These are phyloP conservation scores for Avahi laniger DNA, from an alignment of 2,797 vertebrate genomes.

Conservation along the genomic window DNA sequence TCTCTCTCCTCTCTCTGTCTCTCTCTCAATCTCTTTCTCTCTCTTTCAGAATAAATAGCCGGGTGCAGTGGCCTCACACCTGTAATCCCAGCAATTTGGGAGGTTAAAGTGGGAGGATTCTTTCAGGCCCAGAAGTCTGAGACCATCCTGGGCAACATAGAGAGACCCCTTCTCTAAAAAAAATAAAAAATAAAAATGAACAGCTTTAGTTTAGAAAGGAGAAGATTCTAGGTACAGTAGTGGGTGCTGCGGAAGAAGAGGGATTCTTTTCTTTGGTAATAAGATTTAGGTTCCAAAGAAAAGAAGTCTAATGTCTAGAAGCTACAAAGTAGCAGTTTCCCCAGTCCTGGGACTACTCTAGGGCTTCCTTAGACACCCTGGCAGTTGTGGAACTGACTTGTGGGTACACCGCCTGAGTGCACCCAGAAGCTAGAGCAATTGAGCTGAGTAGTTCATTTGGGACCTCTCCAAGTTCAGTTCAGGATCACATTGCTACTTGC, in stretches of 20 bases:
- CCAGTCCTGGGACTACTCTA: background rate
- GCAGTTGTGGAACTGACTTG: background rate
- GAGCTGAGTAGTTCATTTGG: background rate
- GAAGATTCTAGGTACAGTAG: background rate
- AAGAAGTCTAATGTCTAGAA: background rate
- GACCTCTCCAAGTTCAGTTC: background rate
- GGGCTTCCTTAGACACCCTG: background rate
- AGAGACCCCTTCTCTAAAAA: background rate
- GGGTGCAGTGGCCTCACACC: background rate
- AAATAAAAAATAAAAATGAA: background rate
- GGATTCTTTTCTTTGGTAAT: background rate
- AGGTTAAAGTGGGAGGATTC: background rate
- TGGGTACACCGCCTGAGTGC: background rate
- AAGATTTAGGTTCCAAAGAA: constrained; percentile 33
- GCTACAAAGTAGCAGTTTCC: background rate
- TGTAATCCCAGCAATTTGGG: background rate
- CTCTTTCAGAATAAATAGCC: background rate
- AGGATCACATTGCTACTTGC: background rate
- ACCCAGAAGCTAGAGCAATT: background rate
- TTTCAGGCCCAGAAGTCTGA: background rate
- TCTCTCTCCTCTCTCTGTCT: background rate
- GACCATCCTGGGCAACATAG: background rate
- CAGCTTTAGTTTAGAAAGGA: background rate
- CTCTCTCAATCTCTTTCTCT: background rate
- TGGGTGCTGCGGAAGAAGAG: background rate